Conservation (phyloP, 2,797 vertebrate genomes). For the Micropoecilia bifurca region DNA sequence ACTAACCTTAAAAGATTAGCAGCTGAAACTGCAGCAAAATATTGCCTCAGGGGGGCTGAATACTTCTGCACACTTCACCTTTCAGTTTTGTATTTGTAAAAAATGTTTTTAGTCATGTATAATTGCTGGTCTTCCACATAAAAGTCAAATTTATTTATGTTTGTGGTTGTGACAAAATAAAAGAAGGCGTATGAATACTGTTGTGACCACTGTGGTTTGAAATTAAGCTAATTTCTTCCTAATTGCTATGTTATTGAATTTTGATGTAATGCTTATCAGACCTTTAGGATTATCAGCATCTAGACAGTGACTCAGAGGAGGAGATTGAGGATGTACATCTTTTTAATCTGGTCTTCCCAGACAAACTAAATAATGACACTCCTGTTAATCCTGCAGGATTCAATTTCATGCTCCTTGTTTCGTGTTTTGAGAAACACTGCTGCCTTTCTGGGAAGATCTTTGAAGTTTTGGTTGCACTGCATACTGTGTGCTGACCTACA, state of each 20-base stretch:
- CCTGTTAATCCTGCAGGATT: constrained; percentile 48
- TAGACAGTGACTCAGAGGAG: neutral
- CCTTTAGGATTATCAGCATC: neutral
- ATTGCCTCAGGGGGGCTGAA: too few relatives aligned
- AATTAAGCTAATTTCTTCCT: neutral
- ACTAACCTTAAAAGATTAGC: too few relatives aligned
- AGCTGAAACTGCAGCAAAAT: too few relatives aligned
- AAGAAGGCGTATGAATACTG: too few relatives aligned
- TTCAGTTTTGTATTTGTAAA: too few relatives aligned
- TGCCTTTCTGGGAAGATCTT: constrained; percentile 26
- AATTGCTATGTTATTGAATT: neutral
- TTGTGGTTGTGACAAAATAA: too few relatives aligned
- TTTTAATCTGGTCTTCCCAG: constrained; percentile 19
- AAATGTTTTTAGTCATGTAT: too few relatives aligned
- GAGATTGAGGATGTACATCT: neutral
- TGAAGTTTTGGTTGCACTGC: constrained; percentile 8
- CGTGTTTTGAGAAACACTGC: constrained; percentile 23
- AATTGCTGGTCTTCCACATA: too few relatives aligned
- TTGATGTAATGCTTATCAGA: neutral
- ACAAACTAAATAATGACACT: constrained; percentile 24
- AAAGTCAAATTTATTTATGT: too few relatives aligned
- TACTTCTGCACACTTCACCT: too few relatives aligned
- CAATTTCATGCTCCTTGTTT: constrained; percentile 31
- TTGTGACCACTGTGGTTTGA: neutral
- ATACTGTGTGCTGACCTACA: constrained; percentile 34